Base-by-base conservation (phyloP, 2,113 vertebrate genomes). In the Elachura formosa region DNA sequence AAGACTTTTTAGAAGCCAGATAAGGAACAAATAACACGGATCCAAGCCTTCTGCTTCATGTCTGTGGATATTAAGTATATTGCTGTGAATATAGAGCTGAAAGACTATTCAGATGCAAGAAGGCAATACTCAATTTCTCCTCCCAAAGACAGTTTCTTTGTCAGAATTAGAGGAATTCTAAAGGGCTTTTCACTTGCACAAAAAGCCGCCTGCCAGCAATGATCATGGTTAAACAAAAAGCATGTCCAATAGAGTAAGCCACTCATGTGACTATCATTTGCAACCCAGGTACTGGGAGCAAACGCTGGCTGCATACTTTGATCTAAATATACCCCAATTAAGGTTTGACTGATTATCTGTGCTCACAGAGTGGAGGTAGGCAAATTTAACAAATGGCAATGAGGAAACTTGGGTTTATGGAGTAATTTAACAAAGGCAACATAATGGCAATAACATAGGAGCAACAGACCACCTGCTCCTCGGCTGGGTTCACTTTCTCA, bases 181-280 rank as follows among this genome's bases (percentile, higher is more conserved):
- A 96, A 96, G 92, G 85, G 68, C 94, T 91, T 96, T 96, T 97
- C 90, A 95, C 67, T 94, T 8, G 0, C 82, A 95, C 93, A 96
- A 96, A 97, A 96, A 95, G 95, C 96, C 7, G 78, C 93, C 94
- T 96, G 95, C 95, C 93, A 97, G 92, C 95, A 96, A 95, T 94
- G 96, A 96, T 96, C 96, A 94, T 61, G 93, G 96, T 96, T 96
- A 94, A 97, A 97, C 96, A 97, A 97, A 97, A 96, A 96, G 95
- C 95, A 90, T 93, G 94, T 95, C 96, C 96, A 96, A 93, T 88
- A 94, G 94, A 97, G 93, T 85, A 97, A 96, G 87, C 87, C 94
- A 95, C 95, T 96, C 92, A 94, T 87, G 92, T 96, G 93, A 96
- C 94, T 95, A 88, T 96, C 91, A 75, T 90, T 96, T 92, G 94